Conservation (phyloP, 2,113 vertebrate genomes). For the Synchiropus splendidus region DNA sequence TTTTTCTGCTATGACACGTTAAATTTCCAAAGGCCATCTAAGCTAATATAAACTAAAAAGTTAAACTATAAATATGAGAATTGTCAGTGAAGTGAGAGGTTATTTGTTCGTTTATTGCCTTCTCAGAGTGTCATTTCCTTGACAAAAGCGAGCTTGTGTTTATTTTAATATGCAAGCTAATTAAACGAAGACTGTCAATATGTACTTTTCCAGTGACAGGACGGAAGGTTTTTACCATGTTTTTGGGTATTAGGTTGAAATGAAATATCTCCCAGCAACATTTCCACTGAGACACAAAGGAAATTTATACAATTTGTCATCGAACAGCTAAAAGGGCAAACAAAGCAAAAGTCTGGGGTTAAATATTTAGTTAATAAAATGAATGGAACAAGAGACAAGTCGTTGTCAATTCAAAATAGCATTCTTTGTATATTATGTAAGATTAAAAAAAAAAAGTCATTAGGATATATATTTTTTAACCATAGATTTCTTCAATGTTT, state of each 20-base stretch:
- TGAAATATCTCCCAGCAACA: not conserved
- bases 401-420: no score
- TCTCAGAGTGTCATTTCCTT: not conserved
- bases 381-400: no score
- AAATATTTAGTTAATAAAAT: no score
- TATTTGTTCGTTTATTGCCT: not conserved
- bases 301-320: not conserved
- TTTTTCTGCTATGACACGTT: no score
- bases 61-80: no score
- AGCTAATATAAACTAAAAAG: no score
- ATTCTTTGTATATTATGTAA: no score
- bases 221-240: not conserved
- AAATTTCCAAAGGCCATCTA: no score
- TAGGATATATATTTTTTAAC: no score
- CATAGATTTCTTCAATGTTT: no score
- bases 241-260: not conserved
- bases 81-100: no score
- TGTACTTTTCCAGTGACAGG: slow-evolving; percentile 1
- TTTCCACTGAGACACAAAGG: not conserved
- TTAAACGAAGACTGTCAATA: not conserved
- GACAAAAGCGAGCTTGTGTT: not conserved
- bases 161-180: not conserved
- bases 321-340: not conserved
- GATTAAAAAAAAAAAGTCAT: no score
- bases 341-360: not conserved